Evolutionary conservation across 2,888 invertebrate species (phyloP), one percentile per base, ranked within the genome.

Genomic region (Podabrus alpinus): DNA sequence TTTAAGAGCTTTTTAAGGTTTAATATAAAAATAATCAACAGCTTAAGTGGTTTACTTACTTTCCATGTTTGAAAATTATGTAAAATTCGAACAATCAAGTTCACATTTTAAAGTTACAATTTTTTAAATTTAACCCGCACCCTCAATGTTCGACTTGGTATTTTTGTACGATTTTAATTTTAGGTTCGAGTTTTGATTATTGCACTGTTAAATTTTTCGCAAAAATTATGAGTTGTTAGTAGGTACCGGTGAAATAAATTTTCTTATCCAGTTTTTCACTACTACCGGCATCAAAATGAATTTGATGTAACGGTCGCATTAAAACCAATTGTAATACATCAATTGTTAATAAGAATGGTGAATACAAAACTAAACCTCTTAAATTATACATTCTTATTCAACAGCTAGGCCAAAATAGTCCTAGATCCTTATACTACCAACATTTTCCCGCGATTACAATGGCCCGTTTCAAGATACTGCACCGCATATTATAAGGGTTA

Each of bases 381-480:
- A 74, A 74, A 74, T 74, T 74, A 71, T 71, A 74, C 24, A 69
- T 66, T 73, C 73, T 71, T 74, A 74, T 74, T 74, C 73, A 73
- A 59, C 70, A 15, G 15, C 45, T 74, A 67, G 71, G 45, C 62
- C 25, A 25, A 59, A 19, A 64, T 71, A 69, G 59, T 62, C 19
- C 29, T 64, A 72, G 60, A 24, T 72, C 61, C 64, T 45, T 67
- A 67, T 67, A 77, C 24, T 19, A 62, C 25, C 68, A 45, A 61
- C 67, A 76, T 73, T 80, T 80, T 80, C 79, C 80, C 80, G 79
- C 79, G 79, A 76, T 59, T 64, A 78, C 78, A 80, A 80, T 79
- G 80, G 80, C 80, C 80, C 80, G 79, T 80, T 80, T 75, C 77
- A 77, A 79, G 78, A 80, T 80, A 72, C 69, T 62, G 72, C 62